Percentiles rank a stretch among this genome's conserved stretches.
These are phyloP conservation scores for Podocnemis expansa DNA, from an alignment of 2,113 vertebrate genomes.

Conservation along the genomic window DNA sequence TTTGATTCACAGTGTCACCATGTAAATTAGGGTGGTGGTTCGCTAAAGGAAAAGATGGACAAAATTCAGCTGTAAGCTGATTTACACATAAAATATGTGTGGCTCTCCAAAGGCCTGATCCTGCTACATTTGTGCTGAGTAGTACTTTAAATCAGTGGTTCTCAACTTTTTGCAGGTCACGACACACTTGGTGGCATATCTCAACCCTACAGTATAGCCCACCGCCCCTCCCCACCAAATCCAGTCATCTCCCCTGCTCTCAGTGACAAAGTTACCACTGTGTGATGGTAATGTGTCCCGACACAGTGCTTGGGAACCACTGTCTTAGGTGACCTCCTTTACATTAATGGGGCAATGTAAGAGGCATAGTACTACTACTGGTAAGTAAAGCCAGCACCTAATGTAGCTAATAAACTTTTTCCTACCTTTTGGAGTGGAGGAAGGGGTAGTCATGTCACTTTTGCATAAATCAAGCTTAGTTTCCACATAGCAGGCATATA, in stretches of 20 bases:
- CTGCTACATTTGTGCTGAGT: neutral
- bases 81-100: neutral
- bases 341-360: slow-evolving; percentile 21
- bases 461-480: neutral
- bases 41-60: neutral
- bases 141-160: too few relatives aligned
- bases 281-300: too few relatives aligned
- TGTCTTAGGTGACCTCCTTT: neutral
- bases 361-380: neutral
- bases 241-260: too few relatives aligned
- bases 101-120: neutral
- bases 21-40: neutral
- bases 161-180: too few relatives aligned
- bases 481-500: neutral
- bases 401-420: neutral
- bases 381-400: neutral
- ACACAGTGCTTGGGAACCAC: too few relatives aligned
- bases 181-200: too few relatives aligned
- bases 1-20: neutral
- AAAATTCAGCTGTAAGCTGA: neutral
- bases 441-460: neutral
- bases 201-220: too few relatives aligned
- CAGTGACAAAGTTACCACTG: too few relatives aligned
- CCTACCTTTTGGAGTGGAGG: neutral
- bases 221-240: too few relatives aligned